Percentiles rank a stretch among this genome's conserved stretches.
phyloP scores from a whole-genome alignment of 1,140 invertebrate species.

The Pogonognathellus flavescens region DNA sequence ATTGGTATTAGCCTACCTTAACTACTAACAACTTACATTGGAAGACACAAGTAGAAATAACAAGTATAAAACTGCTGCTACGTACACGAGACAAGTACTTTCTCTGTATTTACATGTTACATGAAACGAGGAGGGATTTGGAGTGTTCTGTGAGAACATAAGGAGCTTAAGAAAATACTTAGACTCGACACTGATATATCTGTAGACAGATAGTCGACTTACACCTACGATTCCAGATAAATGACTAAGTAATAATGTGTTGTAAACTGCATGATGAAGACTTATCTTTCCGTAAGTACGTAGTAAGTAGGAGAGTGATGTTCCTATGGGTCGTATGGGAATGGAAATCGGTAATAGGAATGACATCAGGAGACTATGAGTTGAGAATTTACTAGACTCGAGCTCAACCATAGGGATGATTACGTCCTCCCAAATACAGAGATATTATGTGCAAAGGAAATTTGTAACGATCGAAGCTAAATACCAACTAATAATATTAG shows the following conservation, averaged over 20 bases:
- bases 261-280: constrained; percentile 41
- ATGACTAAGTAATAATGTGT: constrained; percentile 45
- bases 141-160: constrained; percentile 12
- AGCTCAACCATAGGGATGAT: background rate
- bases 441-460: too few species aligned
- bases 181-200: constrained; percentile 39
- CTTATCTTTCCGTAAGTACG: constrained; percentile 35
- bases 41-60: background rate
- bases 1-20: too few species aligned
- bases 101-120: too few species aligned
- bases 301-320: constrained; percentile 18
- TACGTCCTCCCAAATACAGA: too few species aligned
- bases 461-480: too few species aligned
- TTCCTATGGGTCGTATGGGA: constrained; percentile 18
- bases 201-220: constrained; percentile 30
- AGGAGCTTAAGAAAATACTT: constrained; percentile 28
- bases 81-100: background rate
- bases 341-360: constrained; percentile 45
- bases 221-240: constrained; percentile 36
- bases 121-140: too few species aligned
- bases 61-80: background rate
- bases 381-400: constrained; percentile 1
- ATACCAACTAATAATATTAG: too few species aligned
- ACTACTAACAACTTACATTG: background rate
- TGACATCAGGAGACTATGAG: constrained; percentile 4